phyloP scores from a whole-genome alignment of 2,888 invertebrate genomes.

The Stenodema calcarata region DNA sequence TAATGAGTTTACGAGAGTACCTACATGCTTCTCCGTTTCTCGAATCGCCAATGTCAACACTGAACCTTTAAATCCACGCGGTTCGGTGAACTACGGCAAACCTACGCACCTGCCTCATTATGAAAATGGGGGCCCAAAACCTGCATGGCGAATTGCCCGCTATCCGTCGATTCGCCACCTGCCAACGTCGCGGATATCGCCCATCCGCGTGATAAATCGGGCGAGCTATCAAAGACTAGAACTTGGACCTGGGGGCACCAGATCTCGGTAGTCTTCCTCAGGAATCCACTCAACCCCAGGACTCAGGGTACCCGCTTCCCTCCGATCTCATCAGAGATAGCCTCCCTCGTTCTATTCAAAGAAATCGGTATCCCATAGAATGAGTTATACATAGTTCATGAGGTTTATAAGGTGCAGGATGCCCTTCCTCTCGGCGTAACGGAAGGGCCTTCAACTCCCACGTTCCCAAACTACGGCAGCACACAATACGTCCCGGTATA shows the following conservation, averaged over 20 bases:
- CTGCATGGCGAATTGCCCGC: slow-evolving; percentile 2
- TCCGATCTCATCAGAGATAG: background rate
- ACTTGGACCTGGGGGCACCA: background rate
- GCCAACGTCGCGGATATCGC: background rate
- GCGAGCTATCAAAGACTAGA: background rate
- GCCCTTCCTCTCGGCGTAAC: no score
- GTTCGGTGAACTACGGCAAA: background rate
- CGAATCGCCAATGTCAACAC: background rate
- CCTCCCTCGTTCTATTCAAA: no score
- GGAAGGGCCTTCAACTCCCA: no score
- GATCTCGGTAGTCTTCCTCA: background rate
- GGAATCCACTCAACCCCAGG: background rate
- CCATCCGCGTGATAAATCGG: background rate
- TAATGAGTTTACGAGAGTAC: no score
- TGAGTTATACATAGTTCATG: no score
- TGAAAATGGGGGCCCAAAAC: background rate
- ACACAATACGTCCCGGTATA: no score
- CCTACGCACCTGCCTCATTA: background rate
- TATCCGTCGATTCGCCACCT: background rate
- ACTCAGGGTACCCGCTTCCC: background rate
- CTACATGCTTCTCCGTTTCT: background rate
- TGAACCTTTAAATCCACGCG: background rate
- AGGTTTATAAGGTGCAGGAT: no score
- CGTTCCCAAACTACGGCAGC: no score
- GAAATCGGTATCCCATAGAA: no score